These are phyloP conservation scores for Agapetus fuscipes DNA, from an alignment of 2,888 invertebrate species.

Conservation along the genomic window DNA sequence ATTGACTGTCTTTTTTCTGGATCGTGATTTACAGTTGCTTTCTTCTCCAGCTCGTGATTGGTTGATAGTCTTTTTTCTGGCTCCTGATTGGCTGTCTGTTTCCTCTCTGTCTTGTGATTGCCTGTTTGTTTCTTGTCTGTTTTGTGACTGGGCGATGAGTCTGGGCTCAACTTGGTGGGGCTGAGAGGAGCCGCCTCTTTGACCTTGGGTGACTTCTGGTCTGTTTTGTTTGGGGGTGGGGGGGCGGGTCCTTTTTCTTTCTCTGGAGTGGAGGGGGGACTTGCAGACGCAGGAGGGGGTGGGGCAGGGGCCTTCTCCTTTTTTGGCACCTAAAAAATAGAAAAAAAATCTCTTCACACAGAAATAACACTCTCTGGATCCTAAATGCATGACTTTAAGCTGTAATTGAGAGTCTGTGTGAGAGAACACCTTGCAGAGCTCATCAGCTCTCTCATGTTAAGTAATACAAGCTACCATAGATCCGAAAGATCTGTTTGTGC, in stretches of 20 bases:
- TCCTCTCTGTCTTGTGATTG: slow-evolving; percentile 32
- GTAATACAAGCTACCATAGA: too few relatives aligned
- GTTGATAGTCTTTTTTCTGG: not conserved
- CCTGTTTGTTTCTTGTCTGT: slow-evolving; percentile 24
- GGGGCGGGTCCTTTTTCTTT: slow-evolving; percentile 23
- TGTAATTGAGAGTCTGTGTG: not conserved
- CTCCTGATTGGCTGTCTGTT: slow-evolving; percentile 22
- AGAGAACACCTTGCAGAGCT: too few relatives aligned
- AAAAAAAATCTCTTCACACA: not conserved
- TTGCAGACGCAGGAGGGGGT: slow-evolving; percentile 46
- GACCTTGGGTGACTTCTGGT: slow-evolving; percentile 6
- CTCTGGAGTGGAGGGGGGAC: slow-evolving; percentile 28
- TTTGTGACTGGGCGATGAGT: slow-evolving; percentile 2
- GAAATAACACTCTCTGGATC: not conserved
- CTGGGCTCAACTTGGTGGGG: slow-evolving; percentile 3
- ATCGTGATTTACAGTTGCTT: too few relatives aligned
- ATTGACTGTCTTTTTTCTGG: too few relatives aligned
- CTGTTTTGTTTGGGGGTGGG: slow-evolving; percentile 23
- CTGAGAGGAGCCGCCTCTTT: not conserved
- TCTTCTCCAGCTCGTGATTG: too few relatives aligned
- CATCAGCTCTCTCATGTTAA: too few relatives aligned
- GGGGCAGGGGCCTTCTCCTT: slow-evolving; percentile 80
- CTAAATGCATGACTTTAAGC: not conserved
- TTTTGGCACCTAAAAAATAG: slow-evolving; percentile 50
- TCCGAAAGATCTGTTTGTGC: too few relatives aligned